Base-by-base conservation (phyloP, 2,113 vertebrate genomes). In the Caranx melampygus region DNA sequence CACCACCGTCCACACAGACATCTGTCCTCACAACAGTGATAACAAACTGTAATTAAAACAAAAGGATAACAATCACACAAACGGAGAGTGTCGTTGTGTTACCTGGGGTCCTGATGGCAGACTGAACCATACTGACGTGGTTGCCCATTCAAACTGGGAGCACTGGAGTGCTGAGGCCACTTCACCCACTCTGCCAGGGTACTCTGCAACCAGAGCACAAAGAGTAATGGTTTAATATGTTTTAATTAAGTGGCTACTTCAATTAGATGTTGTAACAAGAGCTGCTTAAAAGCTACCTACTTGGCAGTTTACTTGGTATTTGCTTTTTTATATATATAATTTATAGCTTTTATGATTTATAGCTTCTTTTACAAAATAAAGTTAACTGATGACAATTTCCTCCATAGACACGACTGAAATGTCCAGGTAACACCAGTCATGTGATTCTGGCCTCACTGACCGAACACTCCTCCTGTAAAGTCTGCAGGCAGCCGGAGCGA, bases 181-280 rank as follows among this genome's bases (percentile, higher is more conserved):
- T 97, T 99, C 80, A 99, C 97, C 97, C 98, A 99, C 49, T 97
- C 96, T 0, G 98, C 97, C 91, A 99, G 84, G 0, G 97, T 99
- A 59, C 95, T 97, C 97, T 99, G 92, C 57, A 81, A 58, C 2
- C 55, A 21, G 88, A 42, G 35, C 26, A 63, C 26, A 40, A 3
- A 42, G 4, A 37, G 3, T 12, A 55, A n/a, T 1, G 33, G 26
- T 13, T 58, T 6, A 14, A 58, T 11, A 2, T 47, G 14, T 47
- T 47, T 15, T 47, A 3, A 47, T 5, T 15, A 15, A 59, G n/a
- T 31, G 34, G 47, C 4, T 3, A 2, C 3, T 14, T 20, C 15
- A 5, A 16, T 11, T 16, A 2, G 33, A 42, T 40, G 4, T 3
- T 15, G 34, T 2, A 42, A 33, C 21, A 54, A 49, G 21, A 47